phyloP scores from a whole-genome alignment of 2,797 vertebrate genomes.

The Psittacula derbiana region DNA sequence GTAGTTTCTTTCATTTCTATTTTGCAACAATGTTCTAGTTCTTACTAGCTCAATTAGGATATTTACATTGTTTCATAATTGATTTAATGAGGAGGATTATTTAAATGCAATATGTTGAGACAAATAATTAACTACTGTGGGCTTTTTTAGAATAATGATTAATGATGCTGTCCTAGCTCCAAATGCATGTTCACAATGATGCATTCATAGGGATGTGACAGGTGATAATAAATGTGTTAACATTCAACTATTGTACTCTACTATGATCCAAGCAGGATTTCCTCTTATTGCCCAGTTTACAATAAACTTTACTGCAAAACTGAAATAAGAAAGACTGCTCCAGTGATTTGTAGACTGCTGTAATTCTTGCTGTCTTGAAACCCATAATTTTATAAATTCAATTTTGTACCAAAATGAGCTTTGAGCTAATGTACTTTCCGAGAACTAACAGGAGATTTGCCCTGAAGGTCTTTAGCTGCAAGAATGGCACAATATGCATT shows the following conservation, averaged over 20 bases:
- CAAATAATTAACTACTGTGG: slow-evolving; percentile 58
- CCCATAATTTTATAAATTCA: slow-evolving; percentile 38
- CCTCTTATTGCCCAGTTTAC: slow-evolving; percentile 39
- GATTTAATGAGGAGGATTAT: slow-evolving; percentile 54
- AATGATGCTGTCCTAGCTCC: slow-evolving; percentile 51
- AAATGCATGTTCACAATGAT: slow-evolving; percentile 57
- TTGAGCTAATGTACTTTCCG: neutral
- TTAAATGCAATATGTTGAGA: slow-evolving; percentile 58
- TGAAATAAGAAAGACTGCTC: neutral
- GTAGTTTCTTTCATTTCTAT: neutral
- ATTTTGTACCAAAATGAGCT: slow-evolving; percentile 14
- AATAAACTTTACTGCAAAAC: slow-evolving; percentile 22
- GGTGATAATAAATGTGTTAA: slow-evolving; percentile 67
- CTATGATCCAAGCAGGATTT: slow-evolving; percentile 51
- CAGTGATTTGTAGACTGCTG: neutral
- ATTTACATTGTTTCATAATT: slow-evolving; percentile 38
- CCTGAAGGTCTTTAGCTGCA: neutral
- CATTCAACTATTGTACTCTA: slow-evolving; percentile 35
- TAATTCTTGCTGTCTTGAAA: slow-evolving; percentile 27
- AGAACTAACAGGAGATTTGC: neutral
- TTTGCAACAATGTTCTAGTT: neutral
- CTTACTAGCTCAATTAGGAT: slow-evolving; percentile 34
- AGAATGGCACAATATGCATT: neutral
- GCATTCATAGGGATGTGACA: slow-evolving; percentile 64
- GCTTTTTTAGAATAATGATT: slow-evolving; percentile 1